A percentile compares a stretch with the other conserved stretches of the same genome.
Conservation (phyloP, 2,888 invertebrate species). For the Polymixis flavicincta region DNA sequence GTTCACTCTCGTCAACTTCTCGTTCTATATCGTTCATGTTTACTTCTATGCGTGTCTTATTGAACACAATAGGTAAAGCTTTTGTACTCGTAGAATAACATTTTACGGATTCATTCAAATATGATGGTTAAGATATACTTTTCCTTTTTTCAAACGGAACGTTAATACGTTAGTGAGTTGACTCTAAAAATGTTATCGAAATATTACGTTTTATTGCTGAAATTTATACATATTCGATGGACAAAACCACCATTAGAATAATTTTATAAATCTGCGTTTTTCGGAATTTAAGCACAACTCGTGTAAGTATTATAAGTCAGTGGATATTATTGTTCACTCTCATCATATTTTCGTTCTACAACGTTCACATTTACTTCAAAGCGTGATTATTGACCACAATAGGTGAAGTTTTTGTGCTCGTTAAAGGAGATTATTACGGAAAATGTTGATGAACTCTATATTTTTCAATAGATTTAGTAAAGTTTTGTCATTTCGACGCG, state of each 20-base stretch:
- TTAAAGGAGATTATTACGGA: not conserved
- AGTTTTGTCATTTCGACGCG: not conserved
- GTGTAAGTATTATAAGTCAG: slow-evolving; percentile 91
- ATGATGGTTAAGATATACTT: not conserved
- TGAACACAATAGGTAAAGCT: slow-evolving; percentile 73
- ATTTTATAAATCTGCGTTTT: no score
- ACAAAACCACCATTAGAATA: no score
- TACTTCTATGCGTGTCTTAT: slow-evolving; percentile 85
- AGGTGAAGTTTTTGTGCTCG: not conserved
- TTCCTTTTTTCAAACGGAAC: not conserved
- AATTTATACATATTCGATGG: not conserved
- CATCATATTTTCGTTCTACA: slow-evolving; percentile 81
- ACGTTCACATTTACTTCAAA: slow-evolving; percentile 85
- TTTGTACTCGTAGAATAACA: not conserved
- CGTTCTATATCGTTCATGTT: slow-evolving; percentile 84
- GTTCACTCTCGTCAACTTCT: slow-evolving; percentile 84
- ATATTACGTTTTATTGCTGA: not conserved
- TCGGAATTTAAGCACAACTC: not conserved
- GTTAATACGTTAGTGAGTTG: not conserved
- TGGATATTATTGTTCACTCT: slow-evolving; percentile 87
- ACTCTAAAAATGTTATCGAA: no score
- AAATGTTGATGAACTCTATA: not conserved
- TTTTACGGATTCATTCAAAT: not conserved
- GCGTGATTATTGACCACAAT: slow-evolving; percentile 80
- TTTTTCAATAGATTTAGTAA: not conserved